Percentiles rank a stretch among this genome's conserved stretches.
Conservation (phyloP, 2,113 vertebrate species). For the Carlito syrichta region DNA sequence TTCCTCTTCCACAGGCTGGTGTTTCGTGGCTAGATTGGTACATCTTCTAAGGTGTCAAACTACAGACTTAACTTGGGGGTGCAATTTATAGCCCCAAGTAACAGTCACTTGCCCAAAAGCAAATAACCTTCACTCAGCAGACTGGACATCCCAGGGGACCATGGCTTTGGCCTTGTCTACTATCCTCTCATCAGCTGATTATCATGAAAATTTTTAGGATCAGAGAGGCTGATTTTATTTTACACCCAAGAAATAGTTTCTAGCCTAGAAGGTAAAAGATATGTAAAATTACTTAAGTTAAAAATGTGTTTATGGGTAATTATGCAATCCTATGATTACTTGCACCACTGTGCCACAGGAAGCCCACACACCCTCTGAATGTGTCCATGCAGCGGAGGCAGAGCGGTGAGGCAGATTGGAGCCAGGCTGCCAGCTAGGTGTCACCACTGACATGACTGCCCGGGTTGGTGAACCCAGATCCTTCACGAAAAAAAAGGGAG, state of each 20-base stretch:
- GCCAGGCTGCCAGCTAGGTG: conserved; percentile 57
- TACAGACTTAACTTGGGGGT: background rate
- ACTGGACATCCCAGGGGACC: background rate
- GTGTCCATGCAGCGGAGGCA: conserved; percentile 94
- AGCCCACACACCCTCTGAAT: conserved; percentile 90
- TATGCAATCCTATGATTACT: background rate
- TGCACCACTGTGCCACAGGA: background rate
- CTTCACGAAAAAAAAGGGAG: conserved; percentile 74
- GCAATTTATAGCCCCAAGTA: fast-evolving
- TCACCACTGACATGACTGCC: conserved; percentile 74
- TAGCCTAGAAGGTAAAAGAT: background rate
- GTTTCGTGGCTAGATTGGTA: fast-evolving
- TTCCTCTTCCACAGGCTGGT: fast-evolving
- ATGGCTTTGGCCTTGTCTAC: background rate
- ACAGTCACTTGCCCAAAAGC: background rate
- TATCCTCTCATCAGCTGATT: background rate
- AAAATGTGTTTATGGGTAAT: background rate
- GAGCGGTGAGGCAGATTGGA: conserved; percentile 21
- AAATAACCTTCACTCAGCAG: background rate
- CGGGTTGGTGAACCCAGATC: conserved; percentile 91
- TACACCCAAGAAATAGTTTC: background rate
- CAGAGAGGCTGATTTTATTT: background rate
- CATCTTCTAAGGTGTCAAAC: background rate
- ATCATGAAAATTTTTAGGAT: fast-evolving
- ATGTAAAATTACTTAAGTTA: background rate